phyloP scores from a whole-genome alignment of 2,888 invertebrate genomes.

The Xanthorhoe designata region DNA sequence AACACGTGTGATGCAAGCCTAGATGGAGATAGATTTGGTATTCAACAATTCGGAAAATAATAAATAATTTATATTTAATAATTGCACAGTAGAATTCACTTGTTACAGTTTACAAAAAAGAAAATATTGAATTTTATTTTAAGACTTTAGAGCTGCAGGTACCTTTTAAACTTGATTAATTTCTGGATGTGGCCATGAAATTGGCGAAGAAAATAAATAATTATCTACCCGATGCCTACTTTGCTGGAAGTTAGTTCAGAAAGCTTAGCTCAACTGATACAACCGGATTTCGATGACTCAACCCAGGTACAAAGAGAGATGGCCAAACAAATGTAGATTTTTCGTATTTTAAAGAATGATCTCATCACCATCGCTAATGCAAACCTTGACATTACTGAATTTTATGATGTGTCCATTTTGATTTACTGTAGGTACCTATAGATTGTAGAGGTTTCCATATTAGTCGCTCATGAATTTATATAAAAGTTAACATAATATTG shows the following conservation, averaged over 20 bases:
- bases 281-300: not conserved
- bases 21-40: not conserved
- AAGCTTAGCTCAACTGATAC: not conserved
- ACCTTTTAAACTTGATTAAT: no score
- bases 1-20: not conserved
- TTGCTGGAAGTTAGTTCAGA: no score
- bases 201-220: no score
- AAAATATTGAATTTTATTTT: no score
- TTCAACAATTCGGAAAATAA: not conserved
- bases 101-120: no score
- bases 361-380: slow-evolving; percentile 55
- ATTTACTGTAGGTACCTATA: slow-evolving; percentile 18
- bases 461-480: not conserved
- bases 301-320: slow-evolving; percentile 4
- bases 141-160: no score
- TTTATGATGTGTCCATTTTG: slow-evolving; percentile 18
- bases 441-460: slow-evolving; percentile 13
- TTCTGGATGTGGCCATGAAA: no score
- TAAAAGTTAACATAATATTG: not conserved
- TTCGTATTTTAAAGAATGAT: slow-evolving; percentile 68
- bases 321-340: slow-evolving; percentile 4
- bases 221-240: no score
- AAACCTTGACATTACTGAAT: slow-evolving; percentile 51
- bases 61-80: not conserved
- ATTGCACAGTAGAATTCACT: no score